Percentiles rank a stretch among this genome's conserved stretches.
phyloP scores from a whole-genome alignment of 2,888 invertebrate species.

The Pyrocoelia pectoralis region DNA sequence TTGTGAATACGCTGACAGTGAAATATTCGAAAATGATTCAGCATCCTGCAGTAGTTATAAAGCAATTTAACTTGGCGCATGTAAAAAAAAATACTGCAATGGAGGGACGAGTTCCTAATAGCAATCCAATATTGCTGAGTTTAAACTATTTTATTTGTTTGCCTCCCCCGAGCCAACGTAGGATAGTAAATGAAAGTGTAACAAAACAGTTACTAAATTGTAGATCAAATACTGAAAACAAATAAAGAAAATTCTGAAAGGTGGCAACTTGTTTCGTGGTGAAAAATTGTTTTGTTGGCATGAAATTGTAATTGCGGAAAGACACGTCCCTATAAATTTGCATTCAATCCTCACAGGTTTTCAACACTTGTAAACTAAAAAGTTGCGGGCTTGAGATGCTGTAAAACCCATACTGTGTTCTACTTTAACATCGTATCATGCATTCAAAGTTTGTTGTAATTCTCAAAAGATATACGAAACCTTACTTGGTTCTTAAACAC shows the following conservation, averaged over 20 bases:
- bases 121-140: slow-evolving; percentile 38
- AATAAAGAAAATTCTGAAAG: slow-evolving; percentile 17
- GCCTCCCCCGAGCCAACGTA: slow-evolving; percentile 16
- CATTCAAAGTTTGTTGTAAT: slow-evolving; percentile 25
- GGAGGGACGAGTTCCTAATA: slow-evolving; percentile 32
- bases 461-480: slow-evolving; percentile 24
- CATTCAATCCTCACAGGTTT: slow-evolving; percentile 22
- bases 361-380: slow-evolving; percentile 23
- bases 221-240: slow-evolving; percentile 14
- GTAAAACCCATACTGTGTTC: slow-evolving; percentile 29
- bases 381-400: slow-evolving; percentile 18
- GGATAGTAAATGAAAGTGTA: slow-evolving; percentile 25
- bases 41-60: slow-evolving; percentile 36
- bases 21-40: slow-evolving; percentile 36
- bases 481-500: slow-evolving; percentile 23
- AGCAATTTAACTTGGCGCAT: slow-evolving; percentile 35
- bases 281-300: neutral
- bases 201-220: slow-evolving; percentile 27
- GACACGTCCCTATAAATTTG: slow-evolving; percentile 16
- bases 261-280: neutral
- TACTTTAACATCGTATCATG: slow-evolving; percentile 20
- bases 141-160: slow-evolving; percentile 34
- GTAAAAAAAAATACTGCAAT: slow-evolving; percentile 32
- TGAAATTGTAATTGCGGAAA: neutral
- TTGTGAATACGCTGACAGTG: slow-evolving; percentile 11